Base-by-base conservation (phyloP, 2,113 vertebrate species). In the Channa maculata region DNA sequence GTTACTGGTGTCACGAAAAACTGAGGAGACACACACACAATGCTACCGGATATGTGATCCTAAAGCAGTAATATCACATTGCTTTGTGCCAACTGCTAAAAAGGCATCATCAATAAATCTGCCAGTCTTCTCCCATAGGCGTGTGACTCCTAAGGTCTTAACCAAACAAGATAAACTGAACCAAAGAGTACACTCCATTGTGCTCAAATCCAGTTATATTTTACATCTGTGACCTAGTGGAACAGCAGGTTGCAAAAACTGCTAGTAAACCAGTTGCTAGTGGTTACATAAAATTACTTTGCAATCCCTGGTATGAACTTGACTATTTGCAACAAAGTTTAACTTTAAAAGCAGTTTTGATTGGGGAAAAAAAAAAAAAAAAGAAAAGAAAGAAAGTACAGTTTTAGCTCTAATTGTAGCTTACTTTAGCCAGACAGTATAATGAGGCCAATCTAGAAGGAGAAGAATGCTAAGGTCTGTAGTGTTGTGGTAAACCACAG, bases 21-120 rank as follows among this genome's bases (percentile, higher is more conserved):
- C 13, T 75, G n/a, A 63, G 75, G 80, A 77, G 71, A 73, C 51
- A 65, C 6, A 41, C n/a, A 13, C 43, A 14, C 10, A 3, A 46
- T 3, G 14, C 12, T 55, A 12, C 75, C 49, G 54, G 62, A 61
- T 4, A 8, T 50, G 44, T 34, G 43, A 33, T 33, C 50, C 41
- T 41, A 58, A 45, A 62, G 71, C 54, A 62, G 13, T 37, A 5
- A 5, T 24, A 13, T 33, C 9, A 34, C 43, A 43, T 43, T n/a
- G 34, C 6, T 37, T 33, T 2, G 2, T 34, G 37, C 15, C 44
- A 24, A 24, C 24, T 24, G 24, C 1, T 24, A 24, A 24, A 24
- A 36, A 6, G 52, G 64, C 14, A 53, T 1, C 15, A 51, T 33
- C 15, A 36, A 39, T 75, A 60, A 72, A 46, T 74, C 61, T 51